These are phyloP conservation scores for Nephrocerus scutellatus DNA, from an alignment of 2,888 invertebrate species.

Conservation along the genomic window DNA sequence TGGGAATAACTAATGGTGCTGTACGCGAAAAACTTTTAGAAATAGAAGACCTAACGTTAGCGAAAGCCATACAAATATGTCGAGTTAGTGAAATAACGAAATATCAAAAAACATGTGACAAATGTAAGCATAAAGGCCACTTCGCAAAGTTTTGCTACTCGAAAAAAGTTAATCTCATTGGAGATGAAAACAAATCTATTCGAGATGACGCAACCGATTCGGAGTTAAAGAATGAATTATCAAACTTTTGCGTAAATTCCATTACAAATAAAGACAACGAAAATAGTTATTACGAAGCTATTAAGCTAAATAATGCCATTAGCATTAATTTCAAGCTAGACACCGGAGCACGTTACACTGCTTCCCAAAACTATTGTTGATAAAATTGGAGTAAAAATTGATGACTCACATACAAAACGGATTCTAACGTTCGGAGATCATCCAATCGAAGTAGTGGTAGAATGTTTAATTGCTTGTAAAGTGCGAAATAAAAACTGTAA, in stretches of 20 bases:
- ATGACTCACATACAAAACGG: constrained; percentile 5
- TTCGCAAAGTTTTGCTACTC: constrained; percentile 4
- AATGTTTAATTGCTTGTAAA: constrained; percentile 1
- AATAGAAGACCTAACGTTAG: no score
- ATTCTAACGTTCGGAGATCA: constrained; percentile 7
- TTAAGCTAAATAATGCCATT: constrained; percentile 1
- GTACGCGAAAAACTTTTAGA: no score
- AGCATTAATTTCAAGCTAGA: constrained; percentile 6
- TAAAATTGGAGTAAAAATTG: neutral
- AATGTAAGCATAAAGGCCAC: constrained; percentile 4
- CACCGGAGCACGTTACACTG: constrained; percentile 9
- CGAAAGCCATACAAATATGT: no score
- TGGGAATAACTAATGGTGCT: no score
- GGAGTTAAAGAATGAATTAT: no score
- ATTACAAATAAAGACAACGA: neutral
- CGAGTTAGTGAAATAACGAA: no score
- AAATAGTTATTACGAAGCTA: constrained; percentile 6
- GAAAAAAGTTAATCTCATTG: no score
- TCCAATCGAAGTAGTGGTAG: constrained; percentile 3
- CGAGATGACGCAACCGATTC: neutral
- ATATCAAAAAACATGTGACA: constrained; percentile 5
- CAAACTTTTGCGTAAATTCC: no score
- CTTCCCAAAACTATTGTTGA: constrained; percentile 1
- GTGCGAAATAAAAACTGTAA: no score
- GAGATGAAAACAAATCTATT: neutral